phyloP scores from a whole-genome alignment of 2,888 invertebrate species.

The Archips crataeganus region DNA sequence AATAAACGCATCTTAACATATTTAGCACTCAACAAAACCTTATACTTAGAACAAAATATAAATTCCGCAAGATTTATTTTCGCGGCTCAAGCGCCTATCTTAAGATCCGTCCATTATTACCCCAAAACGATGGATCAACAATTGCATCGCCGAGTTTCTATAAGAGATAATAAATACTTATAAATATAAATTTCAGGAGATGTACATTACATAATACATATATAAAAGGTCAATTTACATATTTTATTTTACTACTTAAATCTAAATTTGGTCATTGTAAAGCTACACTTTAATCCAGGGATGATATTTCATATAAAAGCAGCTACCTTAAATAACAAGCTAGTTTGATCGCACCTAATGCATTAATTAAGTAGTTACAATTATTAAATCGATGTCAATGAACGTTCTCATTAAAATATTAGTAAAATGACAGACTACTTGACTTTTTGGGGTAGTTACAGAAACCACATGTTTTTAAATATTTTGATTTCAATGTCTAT shows the following conservation, averaged over 20 bases:
- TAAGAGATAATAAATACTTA: not conserved
- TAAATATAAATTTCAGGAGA: slow-evolving; percentile 25
- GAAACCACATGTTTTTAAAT: not conserved
- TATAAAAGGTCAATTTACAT: slow-evolving; percentile 35
- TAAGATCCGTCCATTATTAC: slow-evolving; percentile 81
- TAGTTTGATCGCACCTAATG: not conserved
- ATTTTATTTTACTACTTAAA: slow-evolving; percentile 32
- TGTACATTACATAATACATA: slow-evolving; percentile 6
- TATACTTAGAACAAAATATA: slow-evolving; percentile 51
- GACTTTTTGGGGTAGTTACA: not conserved
- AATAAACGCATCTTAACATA: slow-evolving; percentile 79
- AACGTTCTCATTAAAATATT: not conserved
- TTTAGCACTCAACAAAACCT: slow-evolving; percentile 39
- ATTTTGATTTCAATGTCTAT: not conserved
- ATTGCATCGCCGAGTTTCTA: slow-evolving; percentile 9
- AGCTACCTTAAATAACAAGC: slow-evolving; percentile 15
- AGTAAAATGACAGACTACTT: not conserved
- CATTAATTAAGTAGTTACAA: not conserved
- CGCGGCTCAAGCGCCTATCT: slow-evolving; percentile 66
- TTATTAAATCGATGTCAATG: slow-evolving; percentile 29
- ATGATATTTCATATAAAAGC: slow-evolving; percentile 19
- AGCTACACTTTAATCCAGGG: slow-evolving; percentile 39
- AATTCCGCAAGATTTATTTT: slow-evolving; percentile 46
- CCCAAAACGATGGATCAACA: slow-evolving; percentile 48
- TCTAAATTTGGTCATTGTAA: slow-evolving; percentile 61